Evolutionary conservation across 2,888 invertebrate genomes (phyloP), one percentile per base, ranked within the genome.

Genomic region (Coecobrya sp.): DNA sequence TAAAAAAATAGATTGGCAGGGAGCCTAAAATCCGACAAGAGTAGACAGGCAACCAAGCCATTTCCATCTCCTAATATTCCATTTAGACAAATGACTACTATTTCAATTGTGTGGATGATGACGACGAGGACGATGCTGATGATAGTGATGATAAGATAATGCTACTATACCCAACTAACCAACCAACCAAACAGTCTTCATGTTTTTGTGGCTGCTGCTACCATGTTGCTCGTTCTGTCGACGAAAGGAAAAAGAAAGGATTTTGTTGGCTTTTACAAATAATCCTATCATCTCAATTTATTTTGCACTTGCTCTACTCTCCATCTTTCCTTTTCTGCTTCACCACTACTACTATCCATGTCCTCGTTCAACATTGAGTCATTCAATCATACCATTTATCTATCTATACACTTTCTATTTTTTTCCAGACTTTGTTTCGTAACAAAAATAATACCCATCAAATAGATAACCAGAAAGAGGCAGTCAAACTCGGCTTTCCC

Each of bases 221-320:
- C 30, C 27, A 8, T 25, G 62, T 22, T 25, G 62, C 25, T 25
- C 19, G 62, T 62, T 68, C 79, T 55, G 30, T 59, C 59, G 27
- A 19, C 55, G 86, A 73, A 8, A 70, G 27, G 25, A 59, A 81
- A 59, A 81, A n/a, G 19, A 81, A 55, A 55, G 70, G 86, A 86
- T 86, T 86, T 52, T 49, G 65, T 36, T 73, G 65, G 86, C 86
- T 86, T 73, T 73, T 42, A 70, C 52, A 86, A 52, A 52, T 86
- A 86, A 86, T 86, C 86, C 70, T 52, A 86, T 86, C 86, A 86
- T 73, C 86, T 86, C 86, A 86, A 86, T 55, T 52, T 73, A 86
- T 86, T 73, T 73, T 70, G 70, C 73, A 70, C 55, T 73, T 86
- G 30, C 49, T 45, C 42, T 85, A 4, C 59, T 81, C 79, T 27